Evolutionary conservation across 2,113 vertebrate genomes (phyloP).

Genomic region (Nothocercus julius): DNA sequence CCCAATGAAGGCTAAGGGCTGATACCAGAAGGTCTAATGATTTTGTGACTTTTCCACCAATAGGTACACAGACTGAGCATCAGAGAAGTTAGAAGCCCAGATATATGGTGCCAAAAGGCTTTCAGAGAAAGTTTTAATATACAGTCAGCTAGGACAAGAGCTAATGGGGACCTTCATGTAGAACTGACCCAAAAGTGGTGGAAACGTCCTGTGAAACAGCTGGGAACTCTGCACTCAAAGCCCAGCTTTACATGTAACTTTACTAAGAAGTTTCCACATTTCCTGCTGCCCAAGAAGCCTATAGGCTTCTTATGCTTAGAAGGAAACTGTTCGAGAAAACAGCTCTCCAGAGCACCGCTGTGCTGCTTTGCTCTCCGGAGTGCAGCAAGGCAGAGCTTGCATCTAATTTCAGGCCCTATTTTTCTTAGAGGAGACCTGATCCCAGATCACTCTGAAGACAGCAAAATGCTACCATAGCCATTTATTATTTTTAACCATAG

Average conservation of each 20-base stretch:
- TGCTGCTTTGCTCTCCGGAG: not conserved
- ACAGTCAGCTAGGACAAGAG: not conserved
- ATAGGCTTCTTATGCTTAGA: not conserved
- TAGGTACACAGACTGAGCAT: not conserved
- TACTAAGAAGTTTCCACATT: not conserved
- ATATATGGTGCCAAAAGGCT: not conserved
- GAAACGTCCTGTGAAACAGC: not conserved
- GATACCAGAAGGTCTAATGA: not conserved
- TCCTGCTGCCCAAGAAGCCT: not conserved
- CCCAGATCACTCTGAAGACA: not conserved
- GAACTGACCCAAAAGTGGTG: not conserved
- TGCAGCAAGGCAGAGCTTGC: not conserved
- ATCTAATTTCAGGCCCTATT: not conserved
- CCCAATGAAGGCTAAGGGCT: accelerated
- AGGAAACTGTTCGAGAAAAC: not conserved
- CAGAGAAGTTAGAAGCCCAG: not conserved
- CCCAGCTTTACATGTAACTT: not conserved
- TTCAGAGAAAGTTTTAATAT: not conserved
- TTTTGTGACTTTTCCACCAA: not conserved
- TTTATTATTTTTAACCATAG: not conserved
- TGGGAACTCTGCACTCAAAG: not conserved
- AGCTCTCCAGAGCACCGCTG: slow-evolving; percentile 5
- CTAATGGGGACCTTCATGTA: not conserved
- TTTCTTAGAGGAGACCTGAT: not conserved
- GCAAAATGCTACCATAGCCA: not conserved